Base-by-base conservation (phyloP, 2,113 vertebrate species). In the Oceanites oceanicus region DNA sequence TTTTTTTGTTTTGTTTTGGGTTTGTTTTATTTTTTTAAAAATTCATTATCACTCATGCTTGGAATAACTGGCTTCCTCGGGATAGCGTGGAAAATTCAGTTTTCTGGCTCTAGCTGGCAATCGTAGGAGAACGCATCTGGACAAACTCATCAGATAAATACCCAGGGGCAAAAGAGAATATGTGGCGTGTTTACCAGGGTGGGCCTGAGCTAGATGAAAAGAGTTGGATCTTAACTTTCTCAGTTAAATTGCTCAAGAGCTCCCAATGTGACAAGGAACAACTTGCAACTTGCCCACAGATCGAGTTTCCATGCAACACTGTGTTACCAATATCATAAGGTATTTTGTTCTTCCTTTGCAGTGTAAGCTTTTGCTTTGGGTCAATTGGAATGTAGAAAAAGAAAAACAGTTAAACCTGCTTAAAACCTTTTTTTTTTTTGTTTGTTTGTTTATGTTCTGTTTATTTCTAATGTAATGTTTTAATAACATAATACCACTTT, bases 301-400 rank as follows among this genome's bases (percentile, higher is more conserved):
- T 92, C 90, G 86, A 86, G 76, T 96, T 97, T 97, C 98, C 97
- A 83, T 96, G 96, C 98, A 95, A 88, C 45, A 75, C 94, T 94
- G 87, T 96, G 96, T 98, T 97, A 95, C 52, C 88, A 40, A 47
- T 97, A 95, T 70, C 97, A 92, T 96, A 52, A 74, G 97, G 96
- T 97, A 94, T 98, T 98, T 97, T 98, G 97, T 98, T 98, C 97
- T 98, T 98, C 96, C 96, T 98, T 98, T 98, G 96, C 98, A 94
- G 97, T 98, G 98, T 98, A 98, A 97, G 95, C 96, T 98, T 98
- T 97, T 98, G 97, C 94, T 98, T 98, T 98, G 96, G 97, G 93
- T 98, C 97, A 97, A 86, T 97, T 98, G 52, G 61, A 97, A 98
- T 98, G 98, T 97, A 81, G 96, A 97, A 97, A 84, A 90, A 85